Evolutionary conservation across 2,888 invertebrate genomes (phyloP), one percentile per base, ranked within the genome.

Genomic region (Sarcophaga carnaria): DNA sequence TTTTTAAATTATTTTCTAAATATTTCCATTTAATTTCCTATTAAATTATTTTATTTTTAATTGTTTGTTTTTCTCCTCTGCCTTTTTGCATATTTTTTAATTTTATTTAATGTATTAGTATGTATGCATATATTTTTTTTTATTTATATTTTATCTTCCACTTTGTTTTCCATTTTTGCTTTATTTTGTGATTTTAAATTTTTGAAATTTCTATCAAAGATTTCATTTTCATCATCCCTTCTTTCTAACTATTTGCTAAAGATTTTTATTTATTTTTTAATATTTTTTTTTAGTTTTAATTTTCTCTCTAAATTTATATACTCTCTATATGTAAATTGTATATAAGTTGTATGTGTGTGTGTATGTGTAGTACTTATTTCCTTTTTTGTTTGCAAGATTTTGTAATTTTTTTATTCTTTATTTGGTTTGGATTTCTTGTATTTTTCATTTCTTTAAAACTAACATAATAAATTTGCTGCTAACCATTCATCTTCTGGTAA

Each of bases 401-500:
- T 63, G 69, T 79, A 63, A 20, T 47, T 49, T 49, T 80, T 85
- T 78, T 81, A 70, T 59, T 82, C 3, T 37, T 37, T 37, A 37
- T 37, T 37, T 37, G 37, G 8, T 37, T 37, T 37, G 37, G 37
- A 8, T 37, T 37, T 10, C 8, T 37, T 37, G 37, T 37, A 37
- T 37, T 37, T 37, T 49, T 66, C 10, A 84, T 81, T 45, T 88
- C 59, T 88, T 87, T 88, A 88, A 88, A 91, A 92, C 92, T 97
- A 97, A 95, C 97, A 97, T 94, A 97, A 95, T 94, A 97, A 96
- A 94, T 97, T 97, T 91, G 97, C 97, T 90, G 97, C 96, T 94
- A 97, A 95, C 97, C 97, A 97, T 93, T 97, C 97, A 93, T 97
- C 97, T 94, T 97, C 97, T 93, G 97, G 96, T 94, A 97, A 96